Conservation (phyloP, 2,888 invertebrate species). For the Aphodius sticticus region DNA sequence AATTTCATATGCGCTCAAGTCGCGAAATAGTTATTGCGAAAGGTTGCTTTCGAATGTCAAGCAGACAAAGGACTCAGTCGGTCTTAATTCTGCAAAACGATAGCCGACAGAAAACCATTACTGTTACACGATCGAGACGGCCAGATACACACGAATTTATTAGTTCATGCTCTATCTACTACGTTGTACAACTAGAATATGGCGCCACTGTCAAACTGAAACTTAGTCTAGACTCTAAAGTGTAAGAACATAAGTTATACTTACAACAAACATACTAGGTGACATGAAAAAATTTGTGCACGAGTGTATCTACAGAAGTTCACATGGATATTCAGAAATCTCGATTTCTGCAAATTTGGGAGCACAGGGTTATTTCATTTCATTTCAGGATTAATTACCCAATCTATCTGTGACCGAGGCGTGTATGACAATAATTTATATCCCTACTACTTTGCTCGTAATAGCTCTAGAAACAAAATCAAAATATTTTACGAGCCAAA, state of each 20-base stretch:
- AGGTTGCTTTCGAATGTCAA: not conserved
- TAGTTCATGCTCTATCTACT: not conserved
- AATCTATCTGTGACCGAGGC: too few species aligned
- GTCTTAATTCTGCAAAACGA: not conserved
- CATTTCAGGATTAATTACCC: too few species aligned
- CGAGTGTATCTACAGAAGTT: too few species aligned
- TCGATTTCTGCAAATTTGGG: too few species aligned
- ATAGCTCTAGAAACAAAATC: too few species aligned
- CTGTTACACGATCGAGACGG: not conserved
- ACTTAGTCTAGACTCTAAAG: too few species aligned
- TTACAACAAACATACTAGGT: not conserved
- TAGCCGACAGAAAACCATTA: not conserved
- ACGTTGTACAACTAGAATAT: not conserved
- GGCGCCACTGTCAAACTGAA: not conserved
- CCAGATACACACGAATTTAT: not conserved
- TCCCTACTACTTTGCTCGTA: too few species aligned
- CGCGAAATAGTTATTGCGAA: not conserved
- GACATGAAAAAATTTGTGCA: not conserved
- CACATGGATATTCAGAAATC: too few species aligned
- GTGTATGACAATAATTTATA: too few species aligned
- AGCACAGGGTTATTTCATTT: too few species aligned
- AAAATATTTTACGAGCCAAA: too few species aligned
- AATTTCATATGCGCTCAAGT: not conserved
- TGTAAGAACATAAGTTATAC: not conserved
- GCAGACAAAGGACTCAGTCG: not conserved